Base-by-base conservation (phyloP, 2,113 vertebrate species). In the Hymenochirus boettgeri region DNA sequence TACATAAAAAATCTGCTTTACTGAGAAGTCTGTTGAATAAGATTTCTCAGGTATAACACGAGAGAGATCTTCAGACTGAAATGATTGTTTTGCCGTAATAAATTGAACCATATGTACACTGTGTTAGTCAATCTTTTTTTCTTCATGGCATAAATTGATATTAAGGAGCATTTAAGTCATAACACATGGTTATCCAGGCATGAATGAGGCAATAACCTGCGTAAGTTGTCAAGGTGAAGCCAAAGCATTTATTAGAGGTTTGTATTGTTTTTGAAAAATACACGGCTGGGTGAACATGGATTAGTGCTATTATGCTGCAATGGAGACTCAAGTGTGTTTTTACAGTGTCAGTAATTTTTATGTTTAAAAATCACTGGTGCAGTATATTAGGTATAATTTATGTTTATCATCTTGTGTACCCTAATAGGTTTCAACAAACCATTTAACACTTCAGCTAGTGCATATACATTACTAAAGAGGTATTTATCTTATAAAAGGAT, bases 311-410 rank as follows among this genome's bases (percentile, higher is more conserved):
- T 81, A 86, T 85, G 82, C 86, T 87, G 88, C 83, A 75, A 83
- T 84, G 79, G 82, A 85, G 86, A 86, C 88, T 92, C 88, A 88
- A 89, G 86, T 91, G 88, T 90, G 89, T 88, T 91, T 93, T 93
- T 89, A 91, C 93, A 91, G 89, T 93, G 91, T 95, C 92, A 93
- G 93, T 93, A 88, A 89, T 91, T 91, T 96, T 94, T 90, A 87
- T 92, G 89, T 90, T 83, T 83, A 86, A 90, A 92, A 94, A 91
- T 90, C 90, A 95, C 88, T 91, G 92, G 91, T 92, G 93, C 93
- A 92, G 89, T 90, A 93, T 95, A 94, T 97, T 97, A 96, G 90
- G 90, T 91, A 89, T 93, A 94, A 97, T 94, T 97, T 93, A 92
- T 92, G 92, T 95, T 95, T 94, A 95, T 92, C 90, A 88, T 94